Conservation (phyloP, 2,113 vertebrate genomes). For the Xyrauchen texanus region DNA sequence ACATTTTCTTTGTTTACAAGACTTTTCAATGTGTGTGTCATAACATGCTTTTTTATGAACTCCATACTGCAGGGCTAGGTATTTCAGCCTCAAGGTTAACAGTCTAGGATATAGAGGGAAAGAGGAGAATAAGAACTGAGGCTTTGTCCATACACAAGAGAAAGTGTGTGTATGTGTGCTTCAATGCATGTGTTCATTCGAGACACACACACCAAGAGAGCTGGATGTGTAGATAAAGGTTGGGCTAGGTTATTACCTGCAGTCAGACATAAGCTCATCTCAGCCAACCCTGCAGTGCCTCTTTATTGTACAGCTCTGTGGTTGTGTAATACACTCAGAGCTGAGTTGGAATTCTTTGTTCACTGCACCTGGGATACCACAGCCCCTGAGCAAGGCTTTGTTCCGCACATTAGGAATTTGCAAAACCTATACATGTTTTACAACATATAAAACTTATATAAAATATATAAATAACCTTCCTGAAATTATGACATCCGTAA, state of each 20-base stretch:
- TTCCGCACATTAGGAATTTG: constrained; percentile 28
- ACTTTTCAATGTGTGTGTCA: constrained; percentile 25
- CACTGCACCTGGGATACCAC: constrained; percentile 19
- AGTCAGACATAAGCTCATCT: constrained; percentile 36
- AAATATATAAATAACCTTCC: too few species aligned
- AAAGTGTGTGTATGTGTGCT: constrained; percentile 25
- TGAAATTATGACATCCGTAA: too few species aligned
- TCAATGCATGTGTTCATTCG: neutral
- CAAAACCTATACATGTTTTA: neutral
- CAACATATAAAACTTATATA: too few species aligned
- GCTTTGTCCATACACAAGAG: constrained; percentile 26
- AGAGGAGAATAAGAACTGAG: constrained; percentile 7
- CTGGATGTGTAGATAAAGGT: neutral
- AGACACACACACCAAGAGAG: neutral
- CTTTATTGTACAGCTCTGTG: constrained; percentile 4
- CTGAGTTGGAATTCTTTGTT: constrained; percentile 46
- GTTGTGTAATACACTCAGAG: constrained; percentile 33
- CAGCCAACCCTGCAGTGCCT: constrained; percentile 24
- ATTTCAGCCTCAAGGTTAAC: constrained; percentile 14
- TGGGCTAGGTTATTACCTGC: constrained; percentile 37
- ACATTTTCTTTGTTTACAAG: constrained; percentile 24
- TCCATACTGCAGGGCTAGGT: constrained; percentile 10
- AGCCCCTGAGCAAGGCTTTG: constrained; percentile 2
- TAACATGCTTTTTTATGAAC: constrained; percentile 47
- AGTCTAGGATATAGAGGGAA: neutral